Evolutionary conservation across 2,888 invertebrate genomes (phyloP).

Genomic region (Crossocerus cetratus): DNA sequence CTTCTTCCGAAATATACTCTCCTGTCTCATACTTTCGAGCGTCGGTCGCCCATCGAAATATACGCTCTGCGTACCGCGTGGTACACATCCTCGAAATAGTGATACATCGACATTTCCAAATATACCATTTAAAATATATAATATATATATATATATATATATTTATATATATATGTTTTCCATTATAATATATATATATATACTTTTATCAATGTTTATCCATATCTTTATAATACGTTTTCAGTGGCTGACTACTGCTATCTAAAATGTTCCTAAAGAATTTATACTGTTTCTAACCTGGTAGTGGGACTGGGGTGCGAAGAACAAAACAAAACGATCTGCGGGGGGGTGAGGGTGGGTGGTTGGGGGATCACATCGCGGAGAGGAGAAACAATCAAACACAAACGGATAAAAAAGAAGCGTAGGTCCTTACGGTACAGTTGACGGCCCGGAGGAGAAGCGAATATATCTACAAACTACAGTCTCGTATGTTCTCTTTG

Average conservation of each 20-base stretch:
- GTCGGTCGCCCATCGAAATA: slow-evolving; percentile 45
- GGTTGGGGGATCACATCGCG: background rate
- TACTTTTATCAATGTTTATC: slow-evolving; percentile 67
- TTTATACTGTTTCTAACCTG: slow-evolving; percentile 45
- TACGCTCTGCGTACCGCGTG: slow-evolving; percentile 35
- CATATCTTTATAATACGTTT: slow-evolving; percentile 68
- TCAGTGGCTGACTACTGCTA: slow-evolving; percentile 71
- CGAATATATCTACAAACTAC: slow-evolving; percentile 64
- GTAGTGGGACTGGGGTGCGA: slow-evolving; percentile 14
- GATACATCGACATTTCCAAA: slow-evolving; percentile 62
- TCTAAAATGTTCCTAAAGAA: slow-evolving; percentile 64
- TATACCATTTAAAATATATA: slow-evolving; percentile 72
- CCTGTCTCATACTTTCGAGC: slow-evolving; percentile 28
- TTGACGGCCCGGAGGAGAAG: slow-evolving; percentile 57
- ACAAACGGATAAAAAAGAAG: slow-evolving; percentile 26
- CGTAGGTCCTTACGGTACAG: slow-evolving; percentile 33
- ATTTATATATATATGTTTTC: slow-evolving; percentile 57
- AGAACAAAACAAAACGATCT: slow-evolving; percentile 13
- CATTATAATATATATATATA: slow-evolving; percentile 65
- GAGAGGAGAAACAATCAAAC: slow-evolving; percentile 13
- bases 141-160: slow-evolving; percentile 62
- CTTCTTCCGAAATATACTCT: slow-evolving; percentile 44
- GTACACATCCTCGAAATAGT: slow-evolving; percentile 53
- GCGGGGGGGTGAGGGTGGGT: background rate
- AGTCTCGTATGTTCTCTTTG: background rate